Evolutionary conservation across 2,888 invertebrate genomes (phyloP), one percentile per base, ranked within the genome.

Genomic region (Diloba caeruleocephala): DNA sequence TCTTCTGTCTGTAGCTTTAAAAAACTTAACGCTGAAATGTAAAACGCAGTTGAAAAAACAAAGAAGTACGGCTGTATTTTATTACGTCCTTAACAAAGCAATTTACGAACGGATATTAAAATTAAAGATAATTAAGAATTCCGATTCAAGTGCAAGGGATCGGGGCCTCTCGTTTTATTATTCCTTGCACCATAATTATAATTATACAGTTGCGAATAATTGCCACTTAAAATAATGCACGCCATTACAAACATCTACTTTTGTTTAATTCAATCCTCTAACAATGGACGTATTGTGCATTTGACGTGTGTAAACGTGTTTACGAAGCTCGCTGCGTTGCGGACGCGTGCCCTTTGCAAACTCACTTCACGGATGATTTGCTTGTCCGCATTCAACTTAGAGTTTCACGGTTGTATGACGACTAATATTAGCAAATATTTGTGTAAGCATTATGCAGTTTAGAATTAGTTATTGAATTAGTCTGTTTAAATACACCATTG

Each of bases 281-380:
- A 67, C 54, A 71, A 67, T 53, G 48, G 52, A 36, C 37, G 49
- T 46, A 57, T 60, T 76, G 68, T 69, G 72, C 72, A 71, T 71
- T 58, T 78, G 78, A 78, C 76, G 73, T 71, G 68, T 65, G 64
- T 65, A 60, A 51, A 52, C 63, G 68, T 59, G 74, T 78, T 75
- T 60, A 58, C 63, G 62, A 62, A 74, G 69, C 57, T 53, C 36
- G 76, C 42, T 72, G 49, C 51, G 59, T 52, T 68, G 37, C 56
- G 65, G 57, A 67, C 65, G 67, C 74, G 68, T 63, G 69, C 69
- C 76, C 71, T 70, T 72, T 73, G 67, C 72, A 67, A 76, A 71
- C 73, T 71, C 79, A 74, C 77, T 81, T 79, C 72, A 79, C 72
- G 76, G 73, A 70, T 77, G 79, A 81, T 79, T 79, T 78, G 70